These are phyloP conservation scores for Mastacembelus armatus DNA, from an alignment of 2,797 vertebrate species.

Conservation along the genomic window DNA sequence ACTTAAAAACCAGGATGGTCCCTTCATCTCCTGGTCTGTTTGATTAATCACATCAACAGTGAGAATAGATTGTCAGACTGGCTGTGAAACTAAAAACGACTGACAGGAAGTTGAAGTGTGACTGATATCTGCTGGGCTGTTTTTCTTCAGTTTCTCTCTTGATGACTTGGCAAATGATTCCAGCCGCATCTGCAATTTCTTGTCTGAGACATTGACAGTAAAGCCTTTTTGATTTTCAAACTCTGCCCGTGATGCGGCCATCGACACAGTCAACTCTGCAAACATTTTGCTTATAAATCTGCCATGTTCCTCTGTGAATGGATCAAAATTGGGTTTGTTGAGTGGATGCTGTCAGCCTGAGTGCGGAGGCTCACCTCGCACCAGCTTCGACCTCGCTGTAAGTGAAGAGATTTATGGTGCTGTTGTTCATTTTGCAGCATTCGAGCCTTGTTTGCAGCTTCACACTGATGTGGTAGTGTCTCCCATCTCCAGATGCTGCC, in stretches of 20 bases:
- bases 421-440: not conserved
- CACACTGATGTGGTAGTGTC: not conserved
- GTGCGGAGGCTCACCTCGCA: no score
- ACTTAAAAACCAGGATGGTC: not conserved
- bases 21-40: not conserved
- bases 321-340: not conserved
- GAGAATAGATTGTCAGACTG: not conserved
- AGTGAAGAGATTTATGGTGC: not conserved
- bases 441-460: no score
- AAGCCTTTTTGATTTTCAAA: no score
- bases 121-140: no score
- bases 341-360: no score
- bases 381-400: no score
- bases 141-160: not conserved
- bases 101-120: not conserved
- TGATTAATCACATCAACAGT: not conserved
- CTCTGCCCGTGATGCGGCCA: not conserved
- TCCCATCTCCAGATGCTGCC: slow-evolving; percentile 19
- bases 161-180: not conserved
- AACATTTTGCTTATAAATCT: no score
- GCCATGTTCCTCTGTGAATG: no score
- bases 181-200: no score
- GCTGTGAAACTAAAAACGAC: not conserved
- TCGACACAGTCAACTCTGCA: not conserved
- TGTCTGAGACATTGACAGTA: no score